Conservation (phyloP, 1,140 invertebrate species). For the Trichomalopsis sarcophagae region DNA sequence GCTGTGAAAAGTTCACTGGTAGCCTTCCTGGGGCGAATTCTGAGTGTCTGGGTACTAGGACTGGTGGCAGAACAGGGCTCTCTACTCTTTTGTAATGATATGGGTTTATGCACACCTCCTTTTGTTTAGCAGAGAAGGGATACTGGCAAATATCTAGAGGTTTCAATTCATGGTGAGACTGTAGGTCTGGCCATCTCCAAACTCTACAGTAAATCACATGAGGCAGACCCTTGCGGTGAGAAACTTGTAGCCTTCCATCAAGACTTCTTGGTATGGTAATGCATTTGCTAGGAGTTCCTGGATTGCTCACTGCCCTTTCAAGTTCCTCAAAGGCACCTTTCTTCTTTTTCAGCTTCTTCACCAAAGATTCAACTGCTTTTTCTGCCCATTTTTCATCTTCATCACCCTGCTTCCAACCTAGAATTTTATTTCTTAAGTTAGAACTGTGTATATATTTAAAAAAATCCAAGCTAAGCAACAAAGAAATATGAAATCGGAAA, state of each 20-base stretch:
- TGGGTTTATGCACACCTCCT: slow-evolving; percentile 98
- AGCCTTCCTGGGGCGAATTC: slow-evolving; percentile 95
- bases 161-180: slow-evolving; percentile 97
- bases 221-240: slow-evolving; percentile 95
- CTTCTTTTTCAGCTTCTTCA: slow-evolving; percentile 97
- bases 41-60: slow-evolving; percentile 95
- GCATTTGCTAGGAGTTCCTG: slow-evolving; percentile 95
- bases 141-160: slow-evolving; percentile 95
- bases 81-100: slow-evolving; percentile 98
- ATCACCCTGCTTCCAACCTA: slow-evolving; percentile 98
- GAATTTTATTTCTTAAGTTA: slow-evolving; percentile 48
- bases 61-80: slow-evolving; percentile 96
- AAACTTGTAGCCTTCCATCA: slow-evolving; percentile 95
- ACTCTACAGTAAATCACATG: slow-evolving; percentile 99
- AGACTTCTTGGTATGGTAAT: slow-evolving; percentile 98
- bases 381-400: slow-evolving; percentile 99
- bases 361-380: slow-evolving; percentile 98
- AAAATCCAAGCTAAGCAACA: neutral
- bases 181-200: slow-evolving; percentile 98
- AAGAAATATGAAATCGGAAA: neutral
- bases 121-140: slow-evolving; percentile 96
- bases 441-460: no score
- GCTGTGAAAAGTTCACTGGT: slow-evolving; percentile 90
- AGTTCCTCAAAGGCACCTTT: slow-evolving; percentile 97
- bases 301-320: slow-evolving; percentile 94